Base-by-base conservation (phyloP, 2,888 invertebrate species). In the Pseudeuparius sepicola region DNA sequence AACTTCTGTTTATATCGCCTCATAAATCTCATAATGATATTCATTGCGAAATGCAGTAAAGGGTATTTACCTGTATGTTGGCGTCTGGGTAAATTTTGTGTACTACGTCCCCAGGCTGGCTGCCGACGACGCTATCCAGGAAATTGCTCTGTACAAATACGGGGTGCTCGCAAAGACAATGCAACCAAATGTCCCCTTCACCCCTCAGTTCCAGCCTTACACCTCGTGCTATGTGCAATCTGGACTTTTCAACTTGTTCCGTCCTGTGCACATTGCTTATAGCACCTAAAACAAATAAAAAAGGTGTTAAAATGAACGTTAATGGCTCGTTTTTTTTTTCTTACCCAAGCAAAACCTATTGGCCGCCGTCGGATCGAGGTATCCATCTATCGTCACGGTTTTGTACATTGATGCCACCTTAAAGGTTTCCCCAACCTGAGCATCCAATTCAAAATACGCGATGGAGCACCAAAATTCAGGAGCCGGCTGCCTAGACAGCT, bases 391-490 rank as follows among this genome's bases (percentile, higher is more conserved):
- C 20, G 88, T 90, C 13, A 97, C 93, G 52, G 86, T 86, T 29
- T 87, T 87, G 59, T 87, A 84, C 47, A 84, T 82, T 28, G 85
- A 85, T 33, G 84, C 82, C 24, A 86, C 85, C 65, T 87, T 87
- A 56, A 87, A 87, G 0, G 86, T 86, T 60, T 86, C 86, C 1
- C 86, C 85, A 35, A 92, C 90, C 67, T 97, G 97, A 14, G 93
- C 92, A 60, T 98, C 97, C 41, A 97, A 65, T 64, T 98, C 98
- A 63, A 96, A 98, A 64, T 98, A 98, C 0, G 93, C 92, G 32
- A 98, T 92, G 0, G 96, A 94, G 60, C 97, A 98, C 98, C 98
- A 98, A 62, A 90, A 93, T 57, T 97, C 96, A 0, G 93, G 92
- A 2, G 85, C 80, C 1, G 88, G 87, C 56, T 90, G 90, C 38